phyloP scores from a whole-genome alignment of 1,140 invertebrate species.

The Neotoxoptera formosana region DNA sequence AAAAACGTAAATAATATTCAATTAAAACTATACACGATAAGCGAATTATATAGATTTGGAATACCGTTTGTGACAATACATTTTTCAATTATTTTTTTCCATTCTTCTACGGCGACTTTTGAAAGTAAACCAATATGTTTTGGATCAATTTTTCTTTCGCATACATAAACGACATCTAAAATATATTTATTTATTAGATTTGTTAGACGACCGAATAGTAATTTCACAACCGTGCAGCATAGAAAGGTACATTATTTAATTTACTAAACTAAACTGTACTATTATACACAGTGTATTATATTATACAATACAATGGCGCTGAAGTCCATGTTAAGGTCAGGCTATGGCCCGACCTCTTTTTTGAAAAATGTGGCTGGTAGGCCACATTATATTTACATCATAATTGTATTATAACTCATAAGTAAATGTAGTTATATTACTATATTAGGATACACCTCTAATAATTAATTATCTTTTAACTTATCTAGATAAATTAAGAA shows the following conservation, averaged over 20 bases:
- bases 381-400: too few species aligned
- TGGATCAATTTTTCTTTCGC: constrained; percentile 34
- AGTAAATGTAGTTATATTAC: too few species aligned
- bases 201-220: background rate
- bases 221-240: background rate
- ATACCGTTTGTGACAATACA: constrained; percentile 37
- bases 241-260: background rate
- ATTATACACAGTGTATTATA: too few species aligned
- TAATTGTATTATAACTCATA: too few species aligned
- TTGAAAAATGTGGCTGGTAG: too few species aligned
- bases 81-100: constrained; percentile 52
- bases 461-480: too few species aligned
- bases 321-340: too few species aligned
- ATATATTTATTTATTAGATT: background rate
- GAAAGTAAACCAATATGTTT: constrained; percentile 25
- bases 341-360: too few species aligned
- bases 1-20: background rate
- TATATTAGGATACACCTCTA: too few species aligned
- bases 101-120: constrained; percentile 12
- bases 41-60: background rate
- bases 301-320: too few species aligned
- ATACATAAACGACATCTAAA: constrained; percentile 37
- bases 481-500: too few species aligned
- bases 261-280: too few species aligned
- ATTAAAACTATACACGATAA: background rate